Percentiles rank a stretch among this genome's conserved stretches.
Conservation (phyloP, 2,888 invertebrate species). For the Himalopsyche japonica region DNA sequence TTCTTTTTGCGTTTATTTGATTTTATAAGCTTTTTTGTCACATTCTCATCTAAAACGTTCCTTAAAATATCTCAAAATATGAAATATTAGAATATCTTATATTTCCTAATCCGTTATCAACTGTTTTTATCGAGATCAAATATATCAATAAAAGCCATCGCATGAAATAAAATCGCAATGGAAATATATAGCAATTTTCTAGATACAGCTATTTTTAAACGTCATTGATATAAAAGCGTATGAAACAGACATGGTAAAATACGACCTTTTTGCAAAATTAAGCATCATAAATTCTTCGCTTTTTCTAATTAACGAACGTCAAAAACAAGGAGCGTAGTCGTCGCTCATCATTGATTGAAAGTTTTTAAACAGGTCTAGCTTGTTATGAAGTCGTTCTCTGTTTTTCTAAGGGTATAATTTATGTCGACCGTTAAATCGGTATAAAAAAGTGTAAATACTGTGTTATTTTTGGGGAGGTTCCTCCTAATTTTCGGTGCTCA, state of each 20-base stretch:
- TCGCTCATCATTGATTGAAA: conserved; percentile 26
- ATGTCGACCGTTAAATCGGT: background rate
- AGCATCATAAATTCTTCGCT: background rate
- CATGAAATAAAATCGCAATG: too few relatives aligned
- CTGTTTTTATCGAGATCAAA: too few relatives aligned
- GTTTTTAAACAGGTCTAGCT: conserved; percentile 9
- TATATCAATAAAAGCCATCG: too few relatives aligned
- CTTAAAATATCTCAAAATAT: too few relatives aligned
- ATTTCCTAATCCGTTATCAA: too few relatives aligned
- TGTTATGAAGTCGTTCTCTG: conserved; percentile 16
- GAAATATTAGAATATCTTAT: too few relatives aligned
- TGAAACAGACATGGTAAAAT: background rate
- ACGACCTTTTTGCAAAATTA: background rate
- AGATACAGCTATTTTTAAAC: too few relatives aligned
- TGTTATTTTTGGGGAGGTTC: conserved; percentile 27
- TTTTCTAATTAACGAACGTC: conserved; percentile 10
- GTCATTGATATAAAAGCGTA: too few relatives aligned
- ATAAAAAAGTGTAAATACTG: conserved; percentile 36
- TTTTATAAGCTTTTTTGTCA: too few relatives aligned
- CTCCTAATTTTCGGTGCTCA: conserved; percentile 33
- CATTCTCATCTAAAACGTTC: too few relatives aligned
- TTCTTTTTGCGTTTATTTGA: too few relatives aligned
- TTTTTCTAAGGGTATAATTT: conserved; percentile 4
- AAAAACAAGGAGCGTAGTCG: conserved; percentile 16
- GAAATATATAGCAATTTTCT: too few relatives aligned